Percentiles rank a stretch among this genome's conserved stretches.
phyloP scores from a whole-genome alignment of 2,113 vertebrate genomes.

The Noturus placidus region DNA sequence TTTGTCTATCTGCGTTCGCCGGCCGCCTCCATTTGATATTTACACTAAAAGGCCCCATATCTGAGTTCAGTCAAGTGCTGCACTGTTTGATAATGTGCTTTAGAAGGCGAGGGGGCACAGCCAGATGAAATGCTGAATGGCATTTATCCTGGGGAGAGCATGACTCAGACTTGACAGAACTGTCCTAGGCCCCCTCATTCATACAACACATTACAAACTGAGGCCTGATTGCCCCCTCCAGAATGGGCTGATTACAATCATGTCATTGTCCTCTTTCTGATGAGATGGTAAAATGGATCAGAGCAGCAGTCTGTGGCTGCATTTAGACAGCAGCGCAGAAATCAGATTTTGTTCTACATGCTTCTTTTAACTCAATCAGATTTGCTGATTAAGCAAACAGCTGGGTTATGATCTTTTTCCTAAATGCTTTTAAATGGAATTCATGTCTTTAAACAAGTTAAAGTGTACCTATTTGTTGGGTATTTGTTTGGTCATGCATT shows the following conservation, averaged over 20 bases:
- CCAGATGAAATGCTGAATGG: slow-evolving; percentile 51
- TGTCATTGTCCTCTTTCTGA: slow-evolving; percentile 25
- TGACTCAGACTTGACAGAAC: slow-evolving; percentile 40
- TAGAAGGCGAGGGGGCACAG: slow-evolving; percentile 35
- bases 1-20: slow-evolving; percentile 39
- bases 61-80: slow-evolving; percentile 38
- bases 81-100: slow-evolving; percentile 53
- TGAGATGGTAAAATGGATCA: slow-evolving; percentile 10
- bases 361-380: slow-evolving; percentile 1
- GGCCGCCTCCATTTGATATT: slow-evolving; percentile 52
- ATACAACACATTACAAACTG: slow-evolving; percentile 44
- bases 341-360: background rate
- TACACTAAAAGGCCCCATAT: slow-evolving; percentile 52
- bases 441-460: background rate
- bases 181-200: slow-evolving; percentile 28
- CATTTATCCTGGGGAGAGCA: slow-evolving; percentile 48
- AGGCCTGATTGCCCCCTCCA: slow-evolving; percentile 38
- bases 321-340: background rate
- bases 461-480: background rate
- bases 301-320: background rate
- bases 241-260: slow-evolving; percentile 33
- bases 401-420: slow-evolving; percentile 5
- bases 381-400: slow-evolving; percentile 17
- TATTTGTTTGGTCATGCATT: background rate
- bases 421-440: background rate